Evolutionary conservation across 2,113 vertebrate genomes (phyloP).

Genomic region (Columba livia): DNA sequence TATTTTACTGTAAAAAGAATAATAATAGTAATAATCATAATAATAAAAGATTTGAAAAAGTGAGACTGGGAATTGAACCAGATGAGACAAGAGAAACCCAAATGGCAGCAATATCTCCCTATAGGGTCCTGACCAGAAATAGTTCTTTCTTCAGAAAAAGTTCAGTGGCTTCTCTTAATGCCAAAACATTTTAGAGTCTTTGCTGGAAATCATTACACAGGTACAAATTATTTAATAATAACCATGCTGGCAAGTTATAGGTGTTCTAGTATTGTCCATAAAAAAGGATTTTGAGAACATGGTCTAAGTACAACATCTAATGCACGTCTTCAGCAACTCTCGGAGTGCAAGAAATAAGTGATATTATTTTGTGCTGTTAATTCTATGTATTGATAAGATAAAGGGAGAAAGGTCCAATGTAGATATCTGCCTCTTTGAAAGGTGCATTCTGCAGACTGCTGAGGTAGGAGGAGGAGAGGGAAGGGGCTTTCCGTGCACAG

Average conservation of each 20-base stretch:
- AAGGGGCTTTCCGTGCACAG: neutral
- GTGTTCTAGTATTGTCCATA: neutral
- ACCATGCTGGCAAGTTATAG: neutral
- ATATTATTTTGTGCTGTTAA: neutral
- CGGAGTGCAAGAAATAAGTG: neutral
- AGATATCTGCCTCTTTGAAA: neutral
- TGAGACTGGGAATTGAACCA: neutral
- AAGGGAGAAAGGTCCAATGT: neutral
- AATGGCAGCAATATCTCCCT: neutral
- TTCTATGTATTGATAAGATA: neutral
- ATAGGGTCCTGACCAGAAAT: neutral
- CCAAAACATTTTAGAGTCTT: constrained; percentile 7
- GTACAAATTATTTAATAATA: constrained; percentile 23
- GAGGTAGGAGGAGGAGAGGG: neutral
- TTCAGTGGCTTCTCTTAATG: neutral
- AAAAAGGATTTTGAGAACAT: neutral
- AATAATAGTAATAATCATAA: neutral
- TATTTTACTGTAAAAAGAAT: neutral
- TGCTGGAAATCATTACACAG: neutral
- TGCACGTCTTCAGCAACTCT: neutral
- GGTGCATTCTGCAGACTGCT: neutral
- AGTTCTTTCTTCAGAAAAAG: neutral
- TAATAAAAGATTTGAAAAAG: neutral
- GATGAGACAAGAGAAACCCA: neutral
- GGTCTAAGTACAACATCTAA: neutral